Conservation (phyloP, 2,797 vertebrate species). For the Buceros bicornis region DNA sequence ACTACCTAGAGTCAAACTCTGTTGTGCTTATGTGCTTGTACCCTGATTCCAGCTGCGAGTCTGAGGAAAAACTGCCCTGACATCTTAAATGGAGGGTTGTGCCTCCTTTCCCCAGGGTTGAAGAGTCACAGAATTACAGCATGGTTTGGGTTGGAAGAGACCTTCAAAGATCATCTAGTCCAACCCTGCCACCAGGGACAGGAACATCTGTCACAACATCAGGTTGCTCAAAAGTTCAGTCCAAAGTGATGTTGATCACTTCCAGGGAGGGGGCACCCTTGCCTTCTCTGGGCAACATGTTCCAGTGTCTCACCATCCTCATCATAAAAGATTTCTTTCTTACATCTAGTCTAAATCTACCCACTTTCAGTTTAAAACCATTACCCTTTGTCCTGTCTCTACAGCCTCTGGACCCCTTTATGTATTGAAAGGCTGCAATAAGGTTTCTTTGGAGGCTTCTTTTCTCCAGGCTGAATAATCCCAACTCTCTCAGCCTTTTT, state of each 20-base stretch:
- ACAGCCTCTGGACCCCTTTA: not conserved
- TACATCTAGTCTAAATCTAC: not conserved
- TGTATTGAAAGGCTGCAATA: not conserved
- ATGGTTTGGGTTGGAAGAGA: not conserved
- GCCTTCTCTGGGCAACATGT: not conserved
- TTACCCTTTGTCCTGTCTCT: not conserved
- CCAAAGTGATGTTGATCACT: not conserved
- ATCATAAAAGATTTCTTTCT: not conserved
- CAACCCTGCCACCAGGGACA: rapidly evolving
- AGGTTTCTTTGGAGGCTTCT: not conserved
- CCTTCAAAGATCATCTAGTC: not conserved
- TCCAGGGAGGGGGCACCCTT: not conserved
- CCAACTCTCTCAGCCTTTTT: not conserved
- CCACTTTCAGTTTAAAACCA: not conserved
- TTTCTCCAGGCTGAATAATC: not conserved
- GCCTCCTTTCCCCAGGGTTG: not conserved
- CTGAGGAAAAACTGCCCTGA: not conserved
- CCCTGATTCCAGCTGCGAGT: not conserved
- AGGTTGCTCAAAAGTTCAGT: not conserved
- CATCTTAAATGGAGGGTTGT: not conserved
- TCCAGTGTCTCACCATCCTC: not conserved
- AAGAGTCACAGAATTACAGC: not conserved
- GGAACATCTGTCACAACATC: not conserved
- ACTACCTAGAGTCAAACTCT: not conserved
- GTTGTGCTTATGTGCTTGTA: not conserved